Evolutionary conservation across 2,888 invertebrate genomes (phyloP), one percentile per base, ranked within the genome.

Genomic region (Drosophila diplacantha): DNA sequence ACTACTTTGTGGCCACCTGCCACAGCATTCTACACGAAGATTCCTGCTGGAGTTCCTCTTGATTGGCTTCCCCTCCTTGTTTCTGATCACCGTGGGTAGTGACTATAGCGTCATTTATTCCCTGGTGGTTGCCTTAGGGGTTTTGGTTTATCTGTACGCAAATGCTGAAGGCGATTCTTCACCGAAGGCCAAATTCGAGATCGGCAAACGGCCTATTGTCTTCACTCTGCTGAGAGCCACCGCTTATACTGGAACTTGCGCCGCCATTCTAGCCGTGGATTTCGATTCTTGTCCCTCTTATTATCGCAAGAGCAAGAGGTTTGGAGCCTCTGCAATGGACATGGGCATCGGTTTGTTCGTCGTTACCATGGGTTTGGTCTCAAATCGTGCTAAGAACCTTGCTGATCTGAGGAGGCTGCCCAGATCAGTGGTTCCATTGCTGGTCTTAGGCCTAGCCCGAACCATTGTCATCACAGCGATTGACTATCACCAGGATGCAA

Each of bases 271-370:
- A 60, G 99, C 96, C 1, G 97, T 99, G 0, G 99, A 99, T 88
- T 99, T 99, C 85, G 89, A 89, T 46, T 90, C 93, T 51, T 99
- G 97, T 86, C 98, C 98, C 0, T 89, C 94, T 46, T 89, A 92
- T 74, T 94, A 95, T 87, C 94, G 95, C 0, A 99, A 99, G 89
- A 96, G 96, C 0, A 94, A 95, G 84, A 91, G 88, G 0, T 95
- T 91, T 89, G 98, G 98, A 0, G 94, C 92, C 78, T 93, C 96
- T 85, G 87, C 97, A 26, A 99, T 99, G 99, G 99, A 99, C 85
- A 91, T 94, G 11, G 99, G 99, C 11, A 98, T 98, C 5, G 98
- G 97, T 0, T 88, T 95, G 18, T 99, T 94, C 89, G 91, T 97
- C 8, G 89, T 94, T 34, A 91, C 94, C 22, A 96, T 96, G 89